Evolutionary conservation across 2,797 vertebrate genomes (phyloP).

Genomic region (Tiaroga cobitis): DNA sequence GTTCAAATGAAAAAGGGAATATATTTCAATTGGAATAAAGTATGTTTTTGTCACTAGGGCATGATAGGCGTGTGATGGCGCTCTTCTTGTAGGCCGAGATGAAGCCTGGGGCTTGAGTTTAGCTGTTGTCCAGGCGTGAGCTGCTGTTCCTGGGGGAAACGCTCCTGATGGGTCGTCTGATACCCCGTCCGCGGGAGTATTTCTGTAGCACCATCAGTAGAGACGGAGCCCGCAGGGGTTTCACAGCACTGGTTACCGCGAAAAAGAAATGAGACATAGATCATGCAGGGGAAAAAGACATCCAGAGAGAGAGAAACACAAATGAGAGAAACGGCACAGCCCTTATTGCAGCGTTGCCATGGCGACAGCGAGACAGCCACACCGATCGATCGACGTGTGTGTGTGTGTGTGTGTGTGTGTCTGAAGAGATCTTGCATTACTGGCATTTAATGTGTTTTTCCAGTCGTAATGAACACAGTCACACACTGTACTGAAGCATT

Average conservation of each 20-base stretch:
- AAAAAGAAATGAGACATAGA: conserved; percentile 18
- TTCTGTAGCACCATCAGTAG: conserved; percentile 1
- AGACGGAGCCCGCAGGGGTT: conserved; percentile 16
- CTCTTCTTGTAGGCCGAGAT: conserved; percentile 67
- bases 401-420: conserved; percentile 19
- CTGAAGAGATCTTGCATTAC: conserved; percentile 66
- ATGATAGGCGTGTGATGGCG: background rate
- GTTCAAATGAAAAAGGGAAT: too few relatives aligned
- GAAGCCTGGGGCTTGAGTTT: conserved; percentile 73
- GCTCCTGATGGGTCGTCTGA: conserved; percentile 59
- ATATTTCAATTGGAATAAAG: too few relatives aligned
- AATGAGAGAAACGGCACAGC: conserved; percentile 26
- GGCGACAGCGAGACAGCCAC: conserved; percentile 45
- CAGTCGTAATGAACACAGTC: conserved; percentile 9
- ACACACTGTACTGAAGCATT: too few relatives aligned
- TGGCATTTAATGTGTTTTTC: conserved; percentile 70
- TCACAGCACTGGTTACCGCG: conserved; percentile 49
- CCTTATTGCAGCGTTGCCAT: conserved; percentile 57
- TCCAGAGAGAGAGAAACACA: conserved; percentile 36
- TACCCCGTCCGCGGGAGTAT: conserved; percentile 37
- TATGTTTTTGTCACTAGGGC: too few relatives aligned
- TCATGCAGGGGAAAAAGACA: conserved; percentile 15
- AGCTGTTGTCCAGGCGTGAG: conserved; percentile 67
- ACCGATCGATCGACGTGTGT: conserved; percentile 39
- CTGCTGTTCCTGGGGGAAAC: conserved; percentile 53